These are phyloP conservation scores for Leptoclinus maculatus DNA, from an alignment of 2,797 vertebrate species.

Conservation along the genomic window DNA sequence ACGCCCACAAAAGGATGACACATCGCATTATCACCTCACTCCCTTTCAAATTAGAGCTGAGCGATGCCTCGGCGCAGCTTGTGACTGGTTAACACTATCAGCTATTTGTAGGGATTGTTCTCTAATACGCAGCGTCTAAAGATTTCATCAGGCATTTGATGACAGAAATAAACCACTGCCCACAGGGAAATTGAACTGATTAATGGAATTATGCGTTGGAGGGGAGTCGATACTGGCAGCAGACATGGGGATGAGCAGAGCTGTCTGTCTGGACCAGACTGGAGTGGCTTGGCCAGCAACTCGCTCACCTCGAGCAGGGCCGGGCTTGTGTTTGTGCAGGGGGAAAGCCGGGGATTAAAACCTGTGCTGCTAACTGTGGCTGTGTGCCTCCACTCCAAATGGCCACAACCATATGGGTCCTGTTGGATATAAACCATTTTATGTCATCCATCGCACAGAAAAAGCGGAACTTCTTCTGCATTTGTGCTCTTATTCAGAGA, in stretches of 20 bases:
- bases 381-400: constrained; percentile 61
- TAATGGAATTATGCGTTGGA: constrained; percentile 88
- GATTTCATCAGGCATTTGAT: constrained; percentile 93
- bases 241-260: constrained; percentile 71
- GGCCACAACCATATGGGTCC: constrained; percentile 66
- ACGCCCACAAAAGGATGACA: constrained; percentile 91
- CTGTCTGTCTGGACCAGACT: constrained; percentile 59
- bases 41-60: constrained; percentile 93
- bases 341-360: constrained; percentile 65
- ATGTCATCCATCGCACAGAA: constrained; percentile 60
- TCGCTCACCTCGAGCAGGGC: constrained; percentile 56
- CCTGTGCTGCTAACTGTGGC: constrained; percentile 39
- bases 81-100: constrained; percentile 91
- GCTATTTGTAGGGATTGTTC: constrained; percentile 87
- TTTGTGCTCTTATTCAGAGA: constrained; percentile 68
- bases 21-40: constrained; percentile 91
- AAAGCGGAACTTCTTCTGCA: constrained; percentile 62
- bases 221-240: constrained; percentile 80
- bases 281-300: constrained; percentile 44
- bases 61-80: constrained; percentile 89
- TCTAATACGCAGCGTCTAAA: constrained; percentile 90
- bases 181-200: constrained; percentile 90
- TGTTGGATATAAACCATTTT: constrained; percentile 68
- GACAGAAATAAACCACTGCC: constrained; percentile 92
- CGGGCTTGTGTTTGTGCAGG: constrained; percentile 50